Evolutionary conservation across 2,113 vertebrate genomes (phyloP).

Genomic region (Boleophthalmus pectinirostris): DNA sequence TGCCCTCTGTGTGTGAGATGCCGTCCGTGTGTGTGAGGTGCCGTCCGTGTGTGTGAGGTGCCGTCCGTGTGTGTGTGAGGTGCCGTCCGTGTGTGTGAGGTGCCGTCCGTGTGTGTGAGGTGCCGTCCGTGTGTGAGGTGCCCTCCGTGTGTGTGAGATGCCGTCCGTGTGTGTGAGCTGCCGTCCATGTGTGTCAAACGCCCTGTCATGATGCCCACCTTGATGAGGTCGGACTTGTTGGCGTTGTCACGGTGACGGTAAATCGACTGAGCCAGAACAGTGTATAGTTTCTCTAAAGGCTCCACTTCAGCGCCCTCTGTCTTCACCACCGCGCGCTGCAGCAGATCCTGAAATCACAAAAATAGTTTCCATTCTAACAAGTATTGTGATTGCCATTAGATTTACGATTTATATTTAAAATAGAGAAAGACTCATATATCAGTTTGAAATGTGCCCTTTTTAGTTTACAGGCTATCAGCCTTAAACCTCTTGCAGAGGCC

Average conservation of each 20-base stretch:
- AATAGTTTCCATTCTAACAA: too few species aligned
- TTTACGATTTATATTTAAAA: too few species aligned
- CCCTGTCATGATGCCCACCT: constrained; percentile 19
- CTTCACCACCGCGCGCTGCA: constrained; percentile 15
- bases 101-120: neutral
- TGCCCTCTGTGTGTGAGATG: neutral
- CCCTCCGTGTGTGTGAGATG: neutral
- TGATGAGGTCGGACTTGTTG: constrained; percentile 37
- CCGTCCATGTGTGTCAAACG: neutral
- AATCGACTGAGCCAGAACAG: constrained; percentile 52
- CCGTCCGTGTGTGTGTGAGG: too few species aligned
- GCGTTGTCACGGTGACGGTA: constrained; percentile 40
- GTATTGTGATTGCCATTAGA: too few species aligned
- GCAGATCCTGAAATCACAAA: constrained; percentile 29
- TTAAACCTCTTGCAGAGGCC: too few species aligned
- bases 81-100: neutral
- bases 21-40: neutral
- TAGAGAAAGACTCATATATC: too few species aligned
- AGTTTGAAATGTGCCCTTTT: too few species aligned
- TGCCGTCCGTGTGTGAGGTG: too few species aligned
- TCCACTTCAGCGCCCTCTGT: constrained; percentile 37
- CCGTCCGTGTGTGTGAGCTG: neutral
- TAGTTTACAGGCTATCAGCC: too few species aligned
- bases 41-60: too few species aligned
- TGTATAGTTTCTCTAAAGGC: constrained; percentile 51